Percentiles rank a stretch among this genome's conserved stretches.
These are phyloP conservation scores for Saccostrea echinata DNA, from an alignment of 1,140 invertebrate genomes.

Conservation along the genomic window DNA sequence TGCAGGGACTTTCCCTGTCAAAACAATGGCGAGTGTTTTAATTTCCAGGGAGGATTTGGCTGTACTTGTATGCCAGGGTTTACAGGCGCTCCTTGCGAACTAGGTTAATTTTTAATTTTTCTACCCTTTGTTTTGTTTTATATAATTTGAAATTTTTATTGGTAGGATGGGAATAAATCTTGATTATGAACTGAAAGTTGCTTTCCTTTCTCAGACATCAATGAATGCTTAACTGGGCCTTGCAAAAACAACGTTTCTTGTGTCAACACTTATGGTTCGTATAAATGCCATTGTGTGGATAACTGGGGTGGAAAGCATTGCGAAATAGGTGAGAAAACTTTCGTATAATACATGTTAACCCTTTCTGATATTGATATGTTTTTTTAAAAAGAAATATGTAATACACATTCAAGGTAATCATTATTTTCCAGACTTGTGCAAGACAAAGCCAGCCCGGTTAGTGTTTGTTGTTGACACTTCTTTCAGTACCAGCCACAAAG, in stretches of 20 bases:
- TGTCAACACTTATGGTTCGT: slow-evolving; percentile 55
- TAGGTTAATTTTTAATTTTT: slow-evolving; percentile 4
- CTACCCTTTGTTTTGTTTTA: background rate
- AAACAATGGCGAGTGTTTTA: slow-evolving; percentile 40
- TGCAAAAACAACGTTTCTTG: slow-evolving; percentile 66
- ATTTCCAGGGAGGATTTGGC: slow-evolving; percentile 6
- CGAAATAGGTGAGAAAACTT: slow-evolving; percentile 86
- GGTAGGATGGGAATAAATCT: no score
- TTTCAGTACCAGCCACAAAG: background rate
- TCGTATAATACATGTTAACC: no score
- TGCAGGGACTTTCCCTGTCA: slow-evolving; percentile 15
- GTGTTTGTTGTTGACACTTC: slow-evolving; percentile 28
- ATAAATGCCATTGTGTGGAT: slow-evolving; percentile 55
- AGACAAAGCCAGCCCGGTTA: slow-evolving; percentile 7
- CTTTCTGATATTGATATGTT: background rate
- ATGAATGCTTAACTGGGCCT: slow-evolving; percentile 64
- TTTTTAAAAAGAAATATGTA: background rate
- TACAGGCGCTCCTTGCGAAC: slow-evolving; percentile 32
- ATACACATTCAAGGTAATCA: background rate
- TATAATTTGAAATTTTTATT: background rate
- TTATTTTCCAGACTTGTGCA: slow-evolving; percentile 10
- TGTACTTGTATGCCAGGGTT: slow-evolving; percentile 41
- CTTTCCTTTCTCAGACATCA: slow-evolving; percentile 51
- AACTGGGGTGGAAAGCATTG: slow-evolving; percentile 62
- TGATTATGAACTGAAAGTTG: background rate